phyloP scores from a whole-genome alignment of 1,140 invertebrate genomes.

The Neodiprion lecontei region DNA sequence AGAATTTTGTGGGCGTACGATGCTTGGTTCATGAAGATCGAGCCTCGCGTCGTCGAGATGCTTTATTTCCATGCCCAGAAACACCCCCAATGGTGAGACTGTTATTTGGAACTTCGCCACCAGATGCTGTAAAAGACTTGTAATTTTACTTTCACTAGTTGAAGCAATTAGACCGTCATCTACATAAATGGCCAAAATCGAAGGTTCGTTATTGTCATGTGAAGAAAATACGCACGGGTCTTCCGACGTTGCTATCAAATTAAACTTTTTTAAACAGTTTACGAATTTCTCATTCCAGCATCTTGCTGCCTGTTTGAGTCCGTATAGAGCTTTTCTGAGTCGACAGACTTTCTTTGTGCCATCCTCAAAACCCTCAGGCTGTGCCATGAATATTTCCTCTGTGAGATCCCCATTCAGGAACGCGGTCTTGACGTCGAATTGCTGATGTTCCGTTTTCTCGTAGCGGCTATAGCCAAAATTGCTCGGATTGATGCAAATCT shows the following conservation, averaged over 20 bases:
- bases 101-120: constrained; percentile 11
- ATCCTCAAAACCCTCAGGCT: constrained; percentile 46
- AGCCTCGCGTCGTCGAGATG: constrained; percentile 15
- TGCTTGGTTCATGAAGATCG: constrained; percentile 29
- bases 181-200: constrained; percentile 25
- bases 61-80: constrained; percentile 42
- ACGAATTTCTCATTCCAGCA: constrained; percentile 46
- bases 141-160: constrained; percentile 16
- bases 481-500: constrained; percentile 35
- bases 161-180: constrained; percentile 25
- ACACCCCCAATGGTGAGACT: constrained; percentile 23
- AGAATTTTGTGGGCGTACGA: constrained; percentile 29
- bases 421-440: constrained; percentile 52
- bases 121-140: constrained; percentile 26
- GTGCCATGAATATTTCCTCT: constrained; percentile 47
- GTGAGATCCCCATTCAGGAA: constrained; percentile 47
- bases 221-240: constrained; percentile 28
- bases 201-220: constrained; percentile 11
- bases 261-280: constrained; percentile 17
- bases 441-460: constrained; percentile 13
- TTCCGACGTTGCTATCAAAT: constrained; percentile 17
- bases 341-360: constrained; percentile 31
- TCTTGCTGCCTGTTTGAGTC: constrained; percentile 52
- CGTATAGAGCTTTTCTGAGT: constrained; percentile 52
- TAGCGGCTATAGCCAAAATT: constrained; percentile 38